Evolutionary conservation across 2,888 invertebrate species (phyloP), one percentile per base, ranked within the genome.

Genomic region (Pasiphila rectangulata): DNA sequence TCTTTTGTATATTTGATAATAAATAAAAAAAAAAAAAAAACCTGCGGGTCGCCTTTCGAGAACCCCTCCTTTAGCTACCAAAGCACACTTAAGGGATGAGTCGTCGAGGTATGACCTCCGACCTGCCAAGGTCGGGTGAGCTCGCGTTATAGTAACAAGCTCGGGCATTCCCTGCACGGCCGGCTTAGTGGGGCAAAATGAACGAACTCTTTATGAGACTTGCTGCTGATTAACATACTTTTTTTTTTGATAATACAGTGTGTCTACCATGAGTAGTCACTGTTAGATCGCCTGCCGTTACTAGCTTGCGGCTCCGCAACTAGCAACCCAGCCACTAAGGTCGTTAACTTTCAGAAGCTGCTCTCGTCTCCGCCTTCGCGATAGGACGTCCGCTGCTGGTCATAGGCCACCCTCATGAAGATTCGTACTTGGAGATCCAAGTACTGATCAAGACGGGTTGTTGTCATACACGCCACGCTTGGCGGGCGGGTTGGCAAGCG

Each of bases 61-160:
- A 19, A 36, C 23, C 29, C 15, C 19, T 35, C 12, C 48, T 44
- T 49, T 30, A 40, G 40, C 4, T 38, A 38, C 42, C 54, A 53
- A 59, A 59, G 56, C 49, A 56, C 58, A 53, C 58, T 56, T 56
- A 43, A 38, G 58, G 56, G 58, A 54, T 50, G 48, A 43, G 46
- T 37, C 47, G 38, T 36, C 16, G 47, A 46, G 51, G 16, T 38
- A 43, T 50, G 58, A 54, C 58, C 55, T 58, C 52, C 44, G 58
- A 54, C 58, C 55, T 58, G 52, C 44, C 40, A 47, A 51, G 48
- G 44, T 45, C 55, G 42, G 34, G 46, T 36, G 45, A 45, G 54
- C 41, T 54, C 53, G 46, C 46, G 47, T 52, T 52, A 45, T 42
- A 50, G 27, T 34, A 46, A 42, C 41, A 17, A 35, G 23, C 34